Evolutionary conservation across 2,113 vertebrate species (phyloP).

Genomic region (Nerophis ophidion): DNA sequence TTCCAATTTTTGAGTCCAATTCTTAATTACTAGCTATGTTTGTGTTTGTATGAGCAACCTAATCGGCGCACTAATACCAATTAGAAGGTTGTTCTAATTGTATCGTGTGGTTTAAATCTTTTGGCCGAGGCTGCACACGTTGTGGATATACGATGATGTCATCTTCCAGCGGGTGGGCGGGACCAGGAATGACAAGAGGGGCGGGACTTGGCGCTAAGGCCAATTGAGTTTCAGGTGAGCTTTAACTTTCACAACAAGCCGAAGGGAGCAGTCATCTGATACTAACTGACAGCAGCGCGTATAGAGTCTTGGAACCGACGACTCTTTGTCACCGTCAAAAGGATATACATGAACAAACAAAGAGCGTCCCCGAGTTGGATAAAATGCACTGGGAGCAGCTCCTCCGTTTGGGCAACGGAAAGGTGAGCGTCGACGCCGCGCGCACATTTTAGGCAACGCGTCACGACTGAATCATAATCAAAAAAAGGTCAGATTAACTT

Average conservation of each 20-base stretch:
- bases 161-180: slow-evolving; percentile 14
- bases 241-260: slow-evolving; percentile 58
- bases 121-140: not conserved
- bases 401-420: slow-evolving; percentile 58
- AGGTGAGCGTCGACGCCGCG: slow-evolving; percentile 62
- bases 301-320: too few relatives aligned
- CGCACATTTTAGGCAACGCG: too few relatives aligned
- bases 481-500: too few relatives aligned
- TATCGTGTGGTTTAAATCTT: not conserved
- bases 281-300: not conserved
- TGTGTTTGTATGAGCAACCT: not conserved
- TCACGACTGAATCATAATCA: too few relatives aligned
- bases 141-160: slow-evolving; percentile 53
- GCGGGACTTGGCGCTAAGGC: slow-evolving; percentile 14
- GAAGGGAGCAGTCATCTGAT: not conserved
- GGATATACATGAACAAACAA: slow-evolving; percentile 24
- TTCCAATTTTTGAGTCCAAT: too few relatives aligned
- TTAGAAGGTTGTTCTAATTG: too few relatives aligned
- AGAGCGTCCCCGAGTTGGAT: slow-evolving; percentile 1
- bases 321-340: too few relatives aligned
- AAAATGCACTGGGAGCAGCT: slow-evolving; percentile 75
- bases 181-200: slow-evolving; percentile 5
- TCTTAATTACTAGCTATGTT: too few relatives aligned
- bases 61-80: not conserved
- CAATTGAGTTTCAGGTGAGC: slow-evolving; percentile 54